Evolutionary conservation across 2,888 invertebrate genomes (phyloP).

Genomic region (Acanthacorydalis orientalis): DNA sequence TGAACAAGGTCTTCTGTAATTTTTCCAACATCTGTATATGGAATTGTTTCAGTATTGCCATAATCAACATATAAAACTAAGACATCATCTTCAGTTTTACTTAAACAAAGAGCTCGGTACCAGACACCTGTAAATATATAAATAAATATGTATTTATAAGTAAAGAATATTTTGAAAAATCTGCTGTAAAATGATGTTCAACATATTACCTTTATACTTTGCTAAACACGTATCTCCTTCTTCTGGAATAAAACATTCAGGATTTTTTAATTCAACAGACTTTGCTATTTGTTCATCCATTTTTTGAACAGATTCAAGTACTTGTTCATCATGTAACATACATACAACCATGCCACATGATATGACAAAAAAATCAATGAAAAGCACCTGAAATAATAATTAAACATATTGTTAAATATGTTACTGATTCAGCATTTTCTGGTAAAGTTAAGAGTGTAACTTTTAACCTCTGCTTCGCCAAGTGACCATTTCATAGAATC

Average conservation of each 20-base stretch:
- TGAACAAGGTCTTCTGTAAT: constrained; percentile 13
- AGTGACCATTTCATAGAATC: too few relatives aligned
- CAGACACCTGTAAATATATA: constrained; percentile 15
- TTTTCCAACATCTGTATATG: constrained; percentile 13
- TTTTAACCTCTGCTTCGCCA: too few relatives aligned
- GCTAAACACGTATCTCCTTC: background rate
- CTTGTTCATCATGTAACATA: too few relatives aligned
- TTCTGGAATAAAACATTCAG: too few relatives aligned
- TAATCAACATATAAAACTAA: constrained; percentile 17
- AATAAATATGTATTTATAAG: background rate
- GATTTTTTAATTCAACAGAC: too few relatives aligned
- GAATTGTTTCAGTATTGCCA: constrained; percentile 14
- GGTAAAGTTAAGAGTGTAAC: too few relatives aligned
- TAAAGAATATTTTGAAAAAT: too few relatives aligned
- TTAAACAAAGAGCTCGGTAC: constrained; percentile 15
- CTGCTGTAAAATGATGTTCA: too few relatives aligned
- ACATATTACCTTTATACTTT: background rate
- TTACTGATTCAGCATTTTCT: too few relatives aligned
- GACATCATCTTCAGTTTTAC: constrained; percentile 8
- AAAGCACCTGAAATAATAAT: background rate
- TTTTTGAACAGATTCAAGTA: too few relatives aligned
- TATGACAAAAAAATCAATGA: background rate
- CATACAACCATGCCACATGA: background rate
- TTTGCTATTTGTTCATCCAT: too few relatives aligned
- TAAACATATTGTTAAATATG: too few relatives aligned